These are phyloP conservation scores for Prionailurus viverrinus DNA, from an alignment of 2,113 vertebrate genomes.

Conservation along the genomic window DNA sequence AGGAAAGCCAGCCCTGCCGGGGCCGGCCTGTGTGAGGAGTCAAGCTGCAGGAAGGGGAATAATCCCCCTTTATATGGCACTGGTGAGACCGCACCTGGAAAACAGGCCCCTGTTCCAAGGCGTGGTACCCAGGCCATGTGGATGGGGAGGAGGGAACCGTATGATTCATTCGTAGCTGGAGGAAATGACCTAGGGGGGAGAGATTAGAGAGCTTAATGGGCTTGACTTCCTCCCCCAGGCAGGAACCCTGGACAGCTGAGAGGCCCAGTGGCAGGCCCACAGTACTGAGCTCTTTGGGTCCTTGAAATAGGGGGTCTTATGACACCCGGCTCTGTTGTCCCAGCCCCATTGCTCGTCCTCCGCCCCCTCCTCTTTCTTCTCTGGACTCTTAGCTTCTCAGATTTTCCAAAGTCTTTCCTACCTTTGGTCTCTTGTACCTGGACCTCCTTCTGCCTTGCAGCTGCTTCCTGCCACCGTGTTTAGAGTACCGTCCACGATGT, in stretches of 20 bases:
- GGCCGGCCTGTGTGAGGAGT: slow-evolving; percentile 29
- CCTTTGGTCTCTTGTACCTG: neutral
- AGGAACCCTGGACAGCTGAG: neutral
- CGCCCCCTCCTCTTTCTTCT: neutral
- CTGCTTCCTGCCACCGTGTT: neutral
- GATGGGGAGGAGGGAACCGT: slow-evolving; percentile 25
- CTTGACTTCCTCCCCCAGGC: neutral
- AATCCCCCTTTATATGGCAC: slow-evolving; percentile 76
- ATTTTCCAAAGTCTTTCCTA: neutral
- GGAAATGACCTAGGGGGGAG: slow-evolving; percentile 68
- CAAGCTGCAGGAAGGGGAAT: slow-evolving; percentile 70
- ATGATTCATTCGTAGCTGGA: slow-evolving; percentile 67
- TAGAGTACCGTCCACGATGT: neutral
- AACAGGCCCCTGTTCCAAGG: slow-evolving; percentile 52
- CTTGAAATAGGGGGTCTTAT: neutral
- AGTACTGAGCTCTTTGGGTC: neutral
- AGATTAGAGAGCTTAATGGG: slow-evolving; percentile 70
- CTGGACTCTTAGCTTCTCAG: neutral
- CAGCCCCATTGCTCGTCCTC: neutral
- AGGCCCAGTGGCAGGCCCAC: neutral
- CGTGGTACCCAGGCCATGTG: slow-evolving; percentile 69
- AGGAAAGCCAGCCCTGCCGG: slow-evolving; percentile 52
- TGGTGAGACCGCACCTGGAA: slow-evolving; percentile 72
- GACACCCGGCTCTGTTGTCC: neutral
- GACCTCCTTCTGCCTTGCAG: neutral